A percentile compares a stretch with the other conserved stretches of the same genome.
Conservation (phyloP, 2,888 invertebrate species). For the Patella pellucida region DNA sequence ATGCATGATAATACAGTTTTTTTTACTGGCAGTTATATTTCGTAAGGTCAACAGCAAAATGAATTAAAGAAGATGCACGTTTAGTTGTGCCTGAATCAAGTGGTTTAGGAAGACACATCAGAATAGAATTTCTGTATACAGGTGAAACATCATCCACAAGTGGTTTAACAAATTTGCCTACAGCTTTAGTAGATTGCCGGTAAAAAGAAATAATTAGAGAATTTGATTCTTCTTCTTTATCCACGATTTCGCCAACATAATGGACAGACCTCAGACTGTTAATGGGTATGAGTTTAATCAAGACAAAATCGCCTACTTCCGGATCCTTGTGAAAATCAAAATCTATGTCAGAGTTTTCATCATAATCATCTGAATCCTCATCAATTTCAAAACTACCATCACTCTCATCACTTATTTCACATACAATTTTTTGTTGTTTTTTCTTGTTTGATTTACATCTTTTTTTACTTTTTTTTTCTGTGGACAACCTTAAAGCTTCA, state of each 20-base stretch:
- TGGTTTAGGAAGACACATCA: not conserved
- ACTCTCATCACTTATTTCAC: not conserved
- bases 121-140: not conserved
- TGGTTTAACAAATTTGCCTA: not conserved
- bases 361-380: not conserved
- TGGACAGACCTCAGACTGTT: not conserved
- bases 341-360: not conserved
- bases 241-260: not conserved
- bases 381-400: not conserved
- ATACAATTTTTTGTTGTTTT: no score
- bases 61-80: not conserved
- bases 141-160: not conserved
- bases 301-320: not conserved
- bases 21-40: no score
- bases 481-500: no score
- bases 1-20: no score
- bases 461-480: not conserved
- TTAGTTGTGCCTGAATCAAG: not conserved
- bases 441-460: not conserved
- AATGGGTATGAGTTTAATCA: not conserved
- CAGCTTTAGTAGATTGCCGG: not conserved
- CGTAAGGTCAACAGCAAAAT: not conserved
- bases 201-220: not conserved
- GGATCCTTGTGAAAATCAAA: not conserved
- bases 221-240: no score